Evolutionary conservation across 1,140 invertebrate species (phyloP), one percentile per base, ranked within the genome.

Genomic region (Hylyphantes graminicola): DNA sequence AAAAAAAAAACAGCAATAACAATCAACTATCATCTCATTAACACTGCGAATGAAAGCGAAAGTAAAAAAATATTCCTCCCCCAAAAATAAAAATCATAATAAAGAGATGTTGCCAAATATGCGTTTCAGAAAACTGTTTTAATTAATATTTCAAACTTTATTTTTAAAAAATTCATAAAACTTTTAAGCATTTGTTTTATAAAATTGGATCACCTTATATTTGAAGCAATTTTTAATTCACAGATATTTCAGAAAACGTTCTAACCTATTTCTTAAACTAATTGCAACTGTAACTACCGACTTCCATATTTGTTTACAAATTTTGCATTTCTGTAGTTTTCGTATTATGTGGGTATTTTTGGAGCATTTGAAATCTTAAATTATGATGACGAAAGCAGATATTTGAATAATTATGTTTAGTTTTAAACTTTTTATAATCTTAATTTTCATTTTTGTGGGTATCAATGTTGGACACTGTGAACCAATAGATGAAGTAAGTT

Each of bases 401-500:
- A 70, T 70, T 70, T 70, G 68, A 70, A 21, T 70, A 51, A 70
- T 53, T 53, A 70, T 70, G 68, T 19, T 54, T 13, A 70, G 12
- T 11, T 53, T 19, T 17, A 70, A 10, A 51, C 17, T 17, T 53
- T 53, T 53, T 2, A 70, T 70, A 70, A 7, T 50, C 7, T 7
- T 70, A 53, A 17, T 19, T 70, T 53, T 53, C 15, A 75, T 59
- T 48, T 8, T 51, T 70, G 11, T 15, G 19, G 6, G 3, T 0
- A 9, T 70, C 9, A 4, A 13, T 5, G 6, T 53, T 70, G 3
- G 51, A 53, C 54, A 15, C 54, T 48, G 48, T 11, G 15, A 15
- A 53, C 51, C 51, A n/a, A 15, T 21, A 70, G n/a, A 70, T 53
- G 68, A 70, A 70, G 68, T 70, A 70, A 70, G 68, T 70, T 35